A percentile compares a stretch with the other conserved stretches of the same genome.
Evolutionary conservation across 2,797 vertebrate species (phyloP).

Genomic region (Ctenopoma multispine): DNA sequence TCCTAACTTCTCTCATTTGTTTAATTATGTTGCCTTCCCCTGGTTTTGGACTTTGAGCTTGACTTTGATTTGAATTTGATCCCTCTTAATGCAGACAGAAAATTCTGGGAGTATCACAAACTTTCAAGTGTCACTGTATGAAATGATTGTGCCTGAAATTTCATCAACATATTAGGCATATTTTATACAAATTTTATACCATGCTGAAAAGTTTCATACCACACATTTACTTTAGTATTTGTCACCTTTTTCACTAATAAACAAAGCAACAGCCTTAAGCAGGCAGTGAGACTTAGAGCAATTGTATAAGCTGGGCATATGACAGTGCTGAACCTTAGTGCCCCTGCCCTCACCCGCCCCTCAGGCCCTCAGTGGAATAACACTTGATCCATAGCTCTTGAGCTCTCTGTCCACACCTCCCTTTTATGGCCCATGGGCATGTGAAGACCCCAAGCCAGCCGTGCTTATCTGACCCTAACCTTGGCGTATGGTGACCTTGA

Average conservation of each 20-base stretch:
- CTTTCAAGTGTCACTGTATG: not conserved
- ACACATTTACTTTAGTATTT: constrained; percentile 25
- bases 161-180: constrained; percentile 6
- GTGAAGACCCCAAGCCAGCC: constrained; percentile 82
- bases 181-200: not conserved
- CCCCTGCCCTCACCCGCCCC: constrained; percentile 66
- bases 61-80: too few relatives aligned
- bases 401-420: constrained; percentile 75
- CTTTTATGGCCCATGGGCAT: constrained; percentile 82
- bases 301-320: constrained; percentile 72
- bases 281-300: constrained; percentile 36
- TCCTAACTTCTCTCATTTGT: too few relatives aligned
- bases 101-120: too few relatives aligned
- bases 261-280: constrained; percentile 51
- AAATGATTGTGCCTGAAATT: not conserved
- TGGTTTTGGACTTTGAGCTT: too few relatives aligned
- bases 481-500: constrained; percentile 92
- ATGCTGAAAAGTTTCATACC: constrained; percentile 4
- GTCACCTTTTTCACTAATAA: constrained; percentile 20
- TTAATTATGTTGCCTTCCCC: too few relatives aligned
- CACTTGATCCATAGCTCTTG: constrained; percentile 83
- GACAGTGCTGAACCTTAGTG: constrained; percentile 71
- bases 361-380: constrained; percentile 80
- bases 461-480: constrained; percentile 90
- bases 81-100: too few relatives aligned